phyloP scores from a whole-genome alignment of 2,888 invertebrate genomes.

The Ichneumoninae sp. region DNA sequence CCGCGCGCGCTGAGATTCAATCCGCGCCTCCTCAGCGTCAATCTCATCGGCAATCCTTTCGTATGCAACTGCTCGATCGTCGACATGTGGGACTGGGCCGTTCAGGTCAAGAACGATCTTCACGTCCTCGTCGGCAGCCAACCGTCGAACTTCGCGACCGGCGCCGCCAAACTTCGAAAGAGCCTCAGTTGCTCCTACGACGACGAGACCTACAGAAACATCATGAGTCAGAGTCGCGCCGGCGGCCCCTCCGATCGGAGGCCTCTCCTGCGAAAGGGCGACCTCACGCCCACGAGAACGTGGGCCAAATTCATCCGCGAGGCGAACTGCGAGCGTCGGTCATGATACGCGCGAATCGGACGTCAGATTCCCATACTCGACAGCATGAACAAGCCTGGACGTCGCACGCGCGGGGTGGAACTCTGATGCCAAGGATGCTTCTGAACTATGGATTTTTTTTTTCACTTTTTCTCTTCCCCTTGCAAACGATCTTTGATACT shows the following conservation, averaged over 20 bases:
- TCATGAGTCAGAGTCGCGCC: conserved; percentile 84
- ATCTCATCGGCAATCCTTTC: conserved; percentile 89
- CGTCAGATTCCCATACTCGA: conserved; percentile 71
- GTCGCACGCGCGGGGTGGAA: conserved; percentile 57
- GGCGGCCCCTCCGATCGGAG: conserved; percentile 85
- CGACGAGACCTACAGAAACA: conserved; percentile 83
- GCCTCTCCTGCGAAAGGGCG: conserved; percentile 86
- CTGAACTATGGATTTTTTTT: conserved; percentile 12
- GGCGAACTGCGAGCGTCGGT: conserved; percentile 86
- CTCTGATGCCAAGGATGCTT: conserved; percentile 61
- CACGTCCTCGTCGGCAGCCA: conserved; percentile 89
- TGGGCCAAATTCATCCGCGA: conserved; percentile 91
- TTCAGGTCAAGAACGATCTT: conserved; percentile 87
- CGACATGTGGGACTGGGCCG: conserved; percentile 91
- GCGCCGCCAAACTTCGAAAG: conserved; percentile 88
- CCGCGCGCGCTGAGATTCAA: conserved; percentile 86
- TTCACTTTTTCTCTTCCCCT: background rate
- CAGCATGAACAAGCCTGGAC: conserved; percentile 54
- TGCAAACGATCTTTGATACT: background rate
- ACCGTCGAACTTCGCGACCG: conserved; percentile 87
- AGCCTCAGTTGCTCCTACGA: conserved; percentile 88
- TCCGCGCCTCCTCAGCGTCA: conserved; percentile 86
- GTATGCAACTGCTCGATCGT: conserved; percentile 89
- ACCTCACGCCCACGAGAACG: conserved; percentile 87
- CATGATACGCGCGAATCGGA: conserved; percentile 76